Conservation (phyloP, 2,113 vertebrate genomes). For the Xenopus tropicalis region DNA sequence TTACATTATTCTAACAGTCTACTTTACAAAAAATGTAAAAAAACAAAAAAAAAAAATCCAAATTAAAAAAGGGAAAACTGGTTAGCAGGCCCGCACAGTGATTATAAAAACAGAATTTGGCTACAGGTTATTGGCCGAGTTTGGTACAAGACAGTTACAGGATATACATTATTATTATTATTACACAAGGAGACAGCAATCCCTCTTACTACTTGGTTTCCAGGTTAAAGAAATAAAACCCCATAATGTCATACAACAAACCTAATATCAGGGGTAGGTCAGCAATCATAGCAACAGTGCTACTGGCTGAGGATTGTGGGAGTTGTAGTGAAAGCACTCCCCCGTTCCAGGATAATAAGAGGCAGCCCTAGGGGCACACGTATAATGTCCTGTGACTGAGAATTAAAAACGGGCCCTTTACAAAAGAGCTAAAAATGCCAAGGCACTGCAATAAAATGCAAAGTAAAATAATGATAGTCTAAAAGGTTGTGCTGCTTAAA, state of each 20-base stretch:
- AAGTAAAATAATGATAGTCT: neutral
- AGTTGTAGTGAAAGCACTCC: neutral
- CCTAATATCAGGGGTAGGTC: neutral
- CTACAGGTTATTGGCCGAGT: constrained; percentile 2
- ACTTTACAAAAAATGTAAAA: constrained; percentile 26
- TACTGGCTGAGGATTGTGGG: neutral
- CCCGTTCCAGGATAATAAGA: neutral
- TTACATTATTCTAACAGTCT: constrained; percentile 6
- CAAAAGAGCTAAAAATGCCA: constrained; percentile 10
- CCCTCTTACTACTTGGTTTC: constrained; percentile 22
- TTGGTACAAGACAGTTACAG: constrained; percentile 17
- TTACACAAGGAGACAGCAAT: constrained; percentile 12
- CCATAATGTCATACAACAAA: neutral
- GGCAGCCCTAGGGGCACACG: neutral
- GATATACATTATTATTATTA: neutral
- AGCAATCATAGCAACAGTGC: neutral
- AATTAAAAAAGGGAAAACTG: neutral
- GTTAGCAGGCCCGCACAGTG: constrained; percentile 13
- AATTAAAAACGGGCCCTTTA: constrained; percentile 19
- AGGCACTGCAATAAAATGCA: constrained; percentile 32
- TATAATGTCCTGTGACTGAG: neutral
- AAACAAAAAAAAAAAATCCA: neutral
- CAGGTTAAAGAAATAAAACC: constrained; percentile 5
- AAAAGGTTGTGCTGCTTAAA: neutral
- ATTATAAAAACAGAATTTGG: constrained; percentile 10